Conservation (phyloP, 1,140 invertebrate species). For the Drosophila bocki region DNA sequence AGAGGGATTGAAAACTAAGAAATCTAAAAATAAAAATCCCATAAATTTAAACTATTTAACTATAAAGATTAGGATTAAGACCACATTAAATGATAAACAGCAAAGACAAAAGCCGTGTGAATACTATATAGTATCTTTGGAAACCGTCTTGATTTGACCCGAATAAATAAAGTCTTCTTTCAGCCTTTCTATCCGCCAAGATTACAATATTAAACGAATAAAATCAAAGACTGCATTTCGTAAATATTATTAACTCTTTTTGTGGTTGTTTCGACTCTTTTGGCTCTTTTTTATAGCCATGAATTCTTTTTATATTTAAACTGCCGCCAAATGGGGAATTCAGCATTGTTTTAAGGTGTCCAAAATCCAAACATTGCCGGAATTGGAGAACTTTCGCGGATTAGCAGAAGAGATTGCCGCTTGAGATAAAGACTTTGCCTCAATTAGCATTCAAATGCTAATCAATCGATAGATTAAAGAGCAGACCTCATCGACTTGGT, state of each 20-base stretch:
- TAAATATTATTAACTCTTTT: neutral
- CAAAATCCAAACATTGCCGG: conserved; percentile 4
- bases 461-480: conserved; percentile 15
- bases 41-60: neutral
- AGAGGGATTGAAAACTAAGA: neutral
- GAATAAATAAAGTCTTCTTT: neutral
- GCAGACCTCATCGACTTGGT: neutral
- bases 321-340: conserved; percentile 1
- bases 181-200: neutral
- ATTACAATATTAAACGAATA: conserved; percentile 12
- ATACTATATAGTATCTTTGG: neutral
- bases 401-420: neutral
- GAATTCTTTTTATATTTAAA: neutral
- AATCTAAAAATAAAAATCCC: too few relatives aligned
- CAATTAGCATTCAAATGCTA: conserved; percentile 29
- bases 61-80: neutral
- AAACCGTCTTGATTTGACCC: conserved; percentile 13
- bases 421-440: conserved; percentile 18
- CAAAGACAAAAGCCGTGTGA: conserved; percentile 1
- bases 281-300: neutral
- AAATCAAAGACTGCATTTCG: conserved; percentile 4
- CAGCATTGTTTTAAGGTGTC: conserved; percentile 4
- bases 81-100: too few relatives aligned
- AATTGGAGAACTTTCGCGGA: conserved; percentile 16
- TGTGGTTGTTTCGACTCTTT: neutral